phyloP scores from a whole-genome alignment of 37 sponge, comb jelly and placozoan species.

The Theonella swinhoei region DNA sequence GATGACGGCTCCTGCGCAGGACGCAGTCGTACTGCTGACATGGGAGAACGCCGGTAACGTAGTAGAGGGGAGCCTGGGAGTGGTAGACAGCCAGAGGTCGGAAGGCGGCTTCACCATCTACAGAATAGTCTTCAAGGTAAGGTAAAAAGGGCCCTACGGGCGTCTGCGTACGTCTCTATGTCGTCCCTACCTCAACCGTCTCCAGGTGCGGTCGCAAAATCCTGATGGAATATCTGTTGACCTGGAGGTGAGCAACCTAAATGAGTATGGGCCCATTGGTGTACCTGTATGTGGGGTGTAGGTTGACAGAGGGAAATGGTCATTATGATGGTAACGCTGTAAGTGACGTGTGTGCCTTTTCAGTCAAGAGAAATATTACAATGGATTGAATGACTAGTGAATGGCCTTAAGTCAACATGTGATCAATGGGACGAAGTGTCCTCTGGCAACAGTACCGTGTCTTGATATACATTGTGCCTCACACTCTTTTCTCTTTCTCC shows the following conservation, averaged over 20 bases:
- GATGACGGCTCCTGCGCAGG: not conserved
- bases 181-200: not conserved
- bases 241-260: conserved; percentile 36
- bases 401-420: too few relatives aligned
- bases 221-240: conserved; percentile 17
- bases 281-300: not conserved
- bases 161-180: too few relatives aligned
- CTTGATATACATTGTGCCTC: too few relatives aligned
- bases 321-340: too few relatives aligned
- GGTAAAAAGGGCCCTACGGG: too few relatives aligned
- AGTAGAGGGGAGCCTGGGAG: conserved; percentile 1
- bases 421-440: too few relatives aligned
- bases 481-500: too few relatives aligned
- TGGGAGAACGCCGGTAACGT: not conserved
- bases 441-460: too few relatives aligned
- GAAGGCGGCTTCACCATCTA: conserved; percentile 60
- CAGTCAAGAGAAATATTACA: too few relatives aligned
- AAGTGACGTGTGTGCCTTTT: too few relatives aligned
- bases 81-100: not conserved
- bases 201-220: conserved; percentile 21
- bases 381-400: too few relatives aligned
- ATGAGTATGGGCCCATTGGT: not conserved
- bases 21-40: not conserved
- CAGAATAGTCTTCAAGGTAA: conserved; percentile 62
- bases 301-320: too few relatives aligned